Base-by-base conservation (phyloP, 2,113 vertebrate genomes). In the Catharus bicknelli region DNA sequence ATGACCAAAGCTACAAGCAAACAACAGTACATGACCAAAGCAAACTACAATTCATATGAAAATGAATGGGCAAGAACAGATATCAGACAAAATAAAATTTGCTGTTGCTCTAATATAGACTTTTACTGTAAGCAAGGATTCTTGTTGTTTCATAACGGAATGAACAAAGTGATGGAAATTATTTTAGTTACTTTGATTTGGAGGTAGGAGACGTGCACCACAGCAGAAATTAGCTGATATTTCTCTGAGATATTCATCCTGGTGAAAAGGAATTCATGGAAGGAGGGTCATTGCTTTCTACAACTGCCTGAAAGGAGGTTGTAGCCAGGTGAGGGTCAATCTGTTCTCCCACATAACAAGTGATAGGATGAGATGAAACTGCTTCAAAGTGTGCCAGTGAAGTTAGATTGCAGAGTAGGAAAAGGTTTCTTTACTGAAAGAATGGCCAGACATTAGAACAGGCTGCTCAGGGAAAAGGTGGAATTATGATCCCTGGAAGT, bases 321-420 rank as follows among this genome's bases (percentile, higher is more conserved):
- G 43, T 8, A n/a, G 27, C 38, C 53, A 81, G 23, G 45, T 23
- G 45, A 36, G 22, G 26, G 10, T 7, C 23, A 38, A 4, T 74
- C 53, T 73, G 10, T 7, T 81, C 51, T 58, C 15, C 38, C 53
- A 45, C 0, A 2, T 12, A 38, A 38, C 51, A 64, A 34, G 21
- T 5, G 21, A 57, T 9, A 45, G 45, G 16, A 58, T 1, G 1
- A 45, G 45, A 59, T 2, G 2, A n/a, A 67, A n/a, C 5, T 51
- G 7, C 16, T 27, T 47, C 45, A 47, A 59, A 19, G 7, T 47
- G n/a, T 53, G n/a, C 27, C n/a, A 47, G 23, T 2, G 10, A 88
- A 36, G 10, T 74, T 25, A 21, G 27, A 45, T 11, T 4, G 5
- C 5, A 74, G n/a, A 47, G 61, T 0, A 59, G 32, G 38, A 20